These are phyloP conservation scores for Myrmophylax atrothorax DNA, from an alignment of 2,113 vertebrate genomes.

Conservation along the genomic window DNA sequence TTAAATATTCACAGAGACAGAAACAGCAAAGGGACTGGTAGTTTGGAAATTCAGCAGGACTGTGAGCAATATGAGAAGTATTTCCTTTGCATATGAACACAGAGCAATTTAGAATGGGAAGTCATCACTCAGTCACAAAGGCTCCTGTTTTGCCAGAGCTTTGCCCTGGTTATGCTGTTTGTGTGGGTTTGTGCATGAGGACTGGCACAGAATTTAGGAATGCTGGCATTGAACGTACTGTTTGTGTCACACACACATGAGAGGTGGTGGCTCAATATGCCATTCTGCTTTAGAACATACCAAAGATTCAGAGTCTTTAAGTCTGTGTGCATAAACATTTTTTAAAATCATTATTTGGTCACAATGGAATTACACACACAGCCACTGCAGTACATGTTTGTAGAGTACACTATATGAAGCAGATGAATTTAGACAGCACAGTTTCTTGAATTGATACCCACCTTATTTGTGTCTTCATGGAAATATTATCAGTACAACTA, in stretches of 20 bases:
- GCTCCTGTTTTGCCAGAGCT: background rate
- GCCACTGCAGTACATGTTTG: background rate
- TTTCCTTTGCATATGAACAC: background rate
- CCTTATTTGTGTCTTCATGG: background rate
- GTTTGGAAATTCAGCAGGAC: background rate
- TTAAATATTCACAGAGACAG: background rate
- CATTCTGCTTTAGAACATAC: background rate
- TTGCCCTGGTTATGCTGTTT: background rate
- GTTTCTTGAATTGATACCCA: background rate
- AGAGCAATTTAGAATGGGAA: background rate
- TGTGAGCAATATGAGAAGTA: background rate
- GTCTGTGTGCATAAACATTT: background rate
- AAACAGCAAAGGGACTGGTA: background rate
- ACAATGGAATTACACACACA: background rate
- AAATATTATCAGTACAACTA: background rate
- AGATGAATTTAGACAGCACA: background rate
- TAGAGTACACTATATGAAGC: background rate
- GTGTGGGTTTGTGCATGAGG: fast-evolving
- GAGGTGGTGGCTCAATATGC: background rate
- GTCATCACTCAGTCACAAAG: background rate
- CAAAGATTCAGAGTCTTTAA: background rate
- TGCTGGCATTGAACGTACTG: background rate
- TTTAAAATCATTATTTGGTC: background rate
- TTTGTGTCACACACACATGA: background rate
- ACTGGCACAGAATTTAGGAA: background rate